Conservation (phyloP, 2,113 vertebrate genomes). For the Eudyptes chrysolophus region DNA sequence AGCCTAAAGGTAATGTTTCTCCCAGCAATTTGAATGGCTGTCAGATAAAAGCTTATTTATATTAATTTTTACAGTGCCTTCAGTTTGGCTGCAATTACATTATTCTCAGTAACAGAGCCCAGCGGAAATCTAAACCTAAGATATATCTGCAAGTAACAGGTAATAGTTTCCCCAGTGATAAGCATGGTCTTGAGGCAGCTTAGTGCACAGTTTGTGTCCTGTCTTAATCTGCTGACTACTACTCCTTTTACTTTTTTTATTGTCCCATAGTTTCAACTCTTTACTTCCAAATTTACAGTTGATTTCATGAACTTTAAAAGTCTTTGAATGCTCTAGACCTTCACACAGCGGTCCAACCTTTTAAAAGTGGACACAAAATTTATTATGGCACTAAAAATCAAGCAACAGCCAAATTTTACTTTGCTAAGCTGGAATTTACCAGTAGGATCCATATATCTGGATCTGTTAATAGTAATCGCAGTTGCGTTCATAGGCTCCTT, state of each 20-base stretch:
- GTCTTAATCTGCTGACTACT: neutral
- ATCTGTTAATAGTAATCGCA: neutral
- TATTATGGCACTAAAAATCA: constrained; percentile 5
- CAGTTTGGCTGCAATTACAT: neutral
- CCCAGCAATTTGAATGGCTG: neutral
- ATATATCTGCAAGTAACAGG: neutral
- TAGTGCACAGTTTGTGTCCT: neutral
- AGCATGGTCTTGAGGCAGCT: neutral
- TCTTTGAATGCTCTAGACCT: neutral
- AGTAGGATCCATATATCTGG: neutral
- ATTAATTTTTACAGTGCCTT: neutral
- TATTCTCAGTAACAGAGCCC: neutral
- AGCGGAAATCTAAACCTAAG: neutral
- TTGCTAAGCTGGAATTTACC: constrained; percentile 2
- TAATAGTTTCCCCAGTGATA: neutral
- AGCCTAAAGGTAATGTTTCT: neutral
- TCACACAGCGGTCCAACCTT: neutral
- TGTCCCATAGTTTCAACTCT: neutral
- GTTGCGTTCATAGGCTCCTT: neutral
- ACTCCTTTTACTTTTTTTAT: neutral
- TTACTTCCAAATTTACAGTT: neutral
- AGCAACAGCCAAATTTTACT: constrained; percentile 7
- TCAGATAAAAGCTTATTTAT: neutral
- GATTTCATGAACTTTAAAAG: constrained; percentile 17
- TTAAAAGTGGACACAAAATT: neutral